Percentiles rank a stretch among this genome's conserved stretches.
These are phyloP conservation scores for Nycteola revayana DNA, from an alignment of 2,888 invertebrate species.

Conservation along the genomic window DNA sequence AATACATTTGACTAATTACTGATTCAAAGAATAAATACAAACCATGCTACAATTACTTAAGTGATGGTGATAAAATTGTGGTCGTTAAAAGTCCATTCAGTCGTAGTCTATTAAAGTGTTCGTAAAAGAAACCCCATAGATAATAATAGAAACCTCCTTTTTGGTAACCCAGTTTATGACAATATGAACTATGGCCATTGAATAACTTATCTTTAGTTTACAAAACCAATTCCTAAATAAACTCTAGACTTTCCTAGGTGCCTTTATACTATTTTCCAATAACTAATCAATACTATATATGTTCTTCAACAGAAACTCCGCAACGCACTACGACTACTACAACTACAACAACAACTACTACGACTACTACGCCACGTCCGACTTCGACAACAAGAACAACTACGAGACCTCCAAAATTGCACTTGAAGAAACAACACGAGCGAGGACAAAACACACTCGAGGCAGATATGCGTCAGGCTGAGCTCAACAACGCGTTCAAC, in stretches of 20 bases:
- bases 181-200: too few relatives aligned
- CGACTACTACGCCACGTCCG: slow-evolving; percentile 55
- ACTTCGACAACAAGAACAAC: slow-evolving; percentile 54
- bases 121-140: too few relatives aligned
- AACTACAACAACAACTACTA: slow-evolving; percentile 74
- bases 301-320: slow-evolving; percentile 67
- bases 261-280: background rate
- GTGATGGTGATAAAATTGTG: too few relatives aligned
- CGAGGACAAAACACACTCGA: slow-evolving; percentile 64
- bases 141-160: background rate
- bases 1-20: too few relatives aligned
- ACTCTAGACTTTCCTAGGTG: too few relatives aligned
- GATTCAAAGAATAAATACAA: too few relatives aligned
- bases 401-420: slow-evolving; percentile 62
- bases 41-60: too few relatives aligned
- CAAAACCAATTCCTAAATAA: too few relatives aligned
- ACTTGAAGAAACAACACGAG: slow-evolving; percentile 65
- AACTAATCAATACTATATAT: slow-evolving; percentile 26
- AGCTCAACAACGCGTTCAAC: slow-evolving; percentile 64
- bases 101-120: too few relatives aligned
- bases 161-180: too few relatives aligned
- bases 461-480: slow-evolving; percentile 58
- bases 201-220: too few relatives aligned
- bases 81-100: too few relatives aligned
- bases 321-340: slow-evolving; percentile 68